Evolutionary conservation across 23 tunicate species (phyloP), one percentile per base, ranked within the genome.

Genomic region (Diplosoma virens): DNA sequence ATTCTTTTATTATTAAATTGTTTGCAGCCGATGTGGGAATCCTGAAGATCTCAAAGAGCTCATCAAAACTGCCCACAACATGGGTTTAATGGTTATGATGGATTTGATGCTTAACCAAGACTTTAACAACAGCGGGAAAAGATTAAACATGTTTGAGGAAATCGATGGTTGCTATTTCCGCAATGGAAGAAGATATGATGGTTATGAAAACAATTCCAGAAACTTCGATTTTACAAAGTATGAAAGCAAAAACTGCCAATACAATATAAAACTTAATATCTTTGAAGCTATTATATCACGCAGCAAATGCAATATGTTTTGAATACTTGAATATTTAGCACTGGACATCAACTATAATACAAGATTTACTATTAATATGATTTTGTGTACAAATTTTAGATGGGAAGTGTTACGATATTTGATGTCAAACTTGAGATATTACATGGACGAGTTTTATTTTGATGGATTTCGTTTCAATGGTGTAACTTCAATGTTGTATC

Each of bases 391-490:
- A n/a, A 34, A 34, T 3, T 73, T 30, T 47, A 80, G 86, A 32
- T 90, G 91, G 97, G 97, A 90, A 33, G 90, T 86, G 26, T 47
- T 84, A 37, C 92, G 97, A 14, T 90, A 79, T 85, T 64, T 90
- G 29, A 80, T 90, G 32, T 90, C 97, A 4, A 86, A 90, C 53
- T 54, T 85, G 52, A 70, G 85, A 54, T 83, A 65, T 23, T 90
- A 80, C 72, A 23, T 86, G 67, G 87, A 90, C 33, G 93, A 90
- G 32, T 90, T 75, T 59, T 22, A 53, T 9, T 66, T 90, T 29
- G 93, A 90, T 80, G 97, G 97, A 79, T 90, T 90, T 56, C 72
- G 97, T 5, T 90, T 85, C 61, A 79, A 86, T 32, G 97, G 93
- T 9, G 87, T 90, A 4, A 79, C 93, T 32, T 72, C 82, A 24